These are phyloP conservation scores for Megaceryle torquata DNA, from an alignment of 2,113 vertebrate genomes.

Conservation along the genomic window DNA sequence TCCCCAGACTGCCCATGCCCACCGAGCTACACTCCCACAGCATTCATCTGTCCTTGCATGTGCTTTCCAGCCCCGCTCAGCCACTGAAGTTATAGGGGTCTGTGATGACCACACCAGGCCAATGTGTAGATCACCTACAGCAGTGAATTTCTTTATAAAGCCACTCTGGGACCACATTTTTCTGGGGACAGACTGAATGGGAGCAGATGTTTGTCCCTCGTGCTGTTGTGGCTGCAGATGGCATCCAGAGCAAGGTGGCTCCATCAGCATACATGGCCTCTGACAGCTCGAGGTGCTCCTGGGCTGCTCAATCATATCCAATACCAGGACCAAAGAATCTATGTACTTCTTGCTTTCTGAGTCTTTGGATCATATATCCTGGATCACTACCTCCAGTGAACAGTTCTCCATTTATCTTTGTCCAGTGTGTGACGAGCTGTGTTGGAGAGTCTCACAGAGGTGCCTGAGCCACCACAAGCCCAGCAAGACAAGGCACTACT, in stretches of 20 bases:
- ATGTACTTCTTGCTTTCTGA: neutral
- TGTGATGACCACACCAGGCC: neutral
- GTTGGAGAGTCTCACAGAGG: fast-evolving
- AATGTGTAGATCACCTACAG: neutral
- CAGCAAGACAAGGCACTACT: fast-evolving
- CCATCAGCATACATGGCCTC: too few species aligned
- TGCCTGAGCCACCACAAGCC: fast-evolving
- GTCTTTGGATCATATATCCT: fast-evolving
- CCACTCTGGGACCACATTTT: neutral
- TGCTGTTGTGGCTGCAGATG: neutral
- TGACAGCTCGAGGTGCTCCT: too few species aligned
- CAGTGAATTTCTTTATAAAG: neutral
- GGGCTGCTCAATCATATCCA: neutral
- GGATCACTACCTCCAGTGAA: neutral
- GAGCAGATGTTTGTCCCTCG: neutral
- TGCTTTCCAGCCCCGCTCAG: neutral
- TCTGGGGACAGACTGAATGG: neutral
- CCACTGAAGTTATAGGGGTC: fast-evolving
- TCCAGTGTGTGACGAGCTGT: fast-evolving
- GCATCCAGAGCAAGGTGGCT: neutral
- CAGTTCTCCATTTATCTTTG: fast-evolving
- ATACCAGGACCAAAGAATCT: fast-evolving
- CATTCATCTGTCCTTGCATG: fast-evolving
- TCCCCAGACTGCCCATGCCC: neutral
- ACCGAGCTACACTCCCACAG: neutral